Conservation (phyloP, 2,113 vertebrate genomes). For the Toxotes chatareus region DNA sequence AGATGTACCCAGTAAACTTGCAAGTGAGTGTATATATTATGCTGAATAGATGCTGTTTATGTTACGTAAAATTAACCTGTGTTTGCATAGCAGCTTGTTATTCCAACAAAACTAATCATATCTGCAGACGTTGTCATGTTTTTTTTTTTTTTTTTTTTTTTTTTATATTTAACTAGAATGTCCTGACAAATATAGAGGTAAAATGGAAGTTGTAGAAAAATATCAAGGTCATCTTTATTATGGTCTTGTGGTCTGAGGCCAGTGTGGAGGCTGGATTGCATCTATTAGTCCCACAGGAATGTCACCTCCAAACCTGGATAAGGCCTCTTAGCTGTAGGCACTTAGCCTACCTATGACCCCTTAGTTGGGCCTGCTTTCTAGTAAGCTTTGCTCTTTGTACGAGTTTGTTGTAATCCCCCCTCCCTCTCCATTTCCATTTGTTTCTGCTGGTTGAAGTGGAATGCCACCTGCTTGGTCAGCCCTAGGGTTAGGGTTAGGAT, state of each 20-base stretch:
- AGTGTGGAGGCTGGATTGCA: background rate
- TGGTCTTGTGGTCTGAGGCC: slow-evolving; percentile 12
- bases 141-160: background rate
- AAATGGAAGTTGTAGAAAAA: background rate
- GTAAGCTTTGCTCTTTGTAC: slow-evolving; percentile 32
- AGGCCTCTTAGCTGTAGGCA: slow-evolving; percentile 42
- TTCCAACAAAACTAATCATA: no score
- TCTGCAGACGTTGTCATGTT: no score
- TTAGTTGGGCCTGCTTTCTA: slow-evolving; percentile 35
- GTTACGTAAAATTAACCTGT: no score
- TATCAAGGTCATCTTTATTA: slow-evolving; percentile 16
- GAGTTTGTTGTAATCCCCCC: slow-evolving; percentile 27
- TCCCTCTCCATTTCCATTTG: slow-evolving; percentile 7
- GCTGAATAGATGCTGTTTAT: no score
- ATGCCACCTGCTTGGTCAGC: slow-evolving; percentile 45
- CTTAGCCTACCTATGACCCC: slow-evolving; percentile 57
- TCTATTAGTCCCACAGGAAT: slow-evolving; percentile 53
- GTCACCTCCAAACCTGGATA: slow-evolving; percentile 63
- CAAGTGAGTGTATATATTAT: no score
- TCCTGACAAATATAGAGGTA: background rate
- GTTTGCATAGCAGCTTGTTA: no score
- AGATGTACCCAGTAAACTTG: background rate
- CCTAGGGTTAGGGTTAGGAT: no score
- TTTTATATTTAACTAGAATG: background rate
- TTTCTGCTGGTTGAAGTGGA: slow-evolving; percentile 51